Evolutionary conservation across 2,113 vertebrate species (phyloP).

Genomic region (Brachionichthys hirsutus): DNA sequence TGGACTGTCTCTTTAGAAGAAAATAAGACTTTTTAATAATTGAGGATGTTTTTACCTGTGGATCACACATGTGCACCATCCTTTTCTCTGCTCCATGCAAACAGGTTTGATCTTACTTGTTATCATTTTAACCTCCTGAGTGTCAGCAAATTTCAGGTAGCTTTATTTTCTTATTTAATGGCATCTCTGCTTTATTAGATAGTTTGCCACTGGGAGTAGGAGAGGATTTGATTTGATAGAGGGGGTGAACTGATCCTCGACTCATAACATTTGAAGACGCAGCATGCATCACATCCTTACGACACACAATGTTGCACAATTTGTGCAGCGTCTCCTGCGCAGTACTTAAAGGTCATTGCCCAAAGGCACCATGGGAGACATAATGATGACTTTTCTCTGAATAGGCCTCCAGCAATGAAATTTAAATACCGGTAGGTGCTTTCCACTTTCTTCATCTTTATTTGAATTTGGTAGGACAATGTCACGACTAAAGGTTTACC

Average conservation of each 20-base stretch:
- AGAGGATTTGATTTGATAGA: conserved; percentile 44
- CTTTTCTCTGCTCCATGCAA: background rate
- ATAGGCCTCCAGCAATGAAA: conserved; percentile 1
- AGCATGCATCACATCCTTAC: conserved; percentile 12
- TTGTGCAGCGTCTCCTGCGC: conserved; percentile 2
- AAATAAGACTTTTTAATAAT: too few relatives aligned
- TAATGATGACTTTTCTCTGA: conserved; percentile 22
- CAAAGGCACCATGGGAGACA: conserved; percentile 17
- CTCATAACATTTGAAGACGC: conserved; percentile 41
- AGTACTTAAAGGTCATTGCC: conserved; percentile 6
- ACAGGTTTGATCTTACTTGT: conserved; percentile 2
- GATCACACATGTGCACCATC: conserved; percentile 31
- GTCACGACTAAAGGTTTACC: background rate
- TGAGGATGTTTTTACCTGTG: too few relatives aligned
- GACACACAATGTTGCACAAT: conserved; percentile 25
- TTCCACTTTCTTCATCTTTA: conserved; percentile 16
- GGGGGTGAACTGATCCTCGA: conserved; percentile 27
- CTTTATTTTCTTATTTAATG: conserved; percentile 58
- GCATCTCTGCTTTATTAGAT: conserved; percentile 55
- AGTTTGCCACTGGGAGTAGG: conserved; percentile 29
- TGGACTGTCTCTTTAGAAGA: too few relatives aligned
- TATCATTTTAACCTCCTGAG: conserved; percentile 44
- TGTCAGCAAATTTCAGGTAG: conserved; percentile 33
- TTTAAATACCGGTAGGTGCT: conserved; percentile 21
- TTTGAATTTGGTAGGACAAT: background rate